Conservation (phyloP, 2,888 invertebrate species). For the Hirtodrosophila histrioides region DNA sequence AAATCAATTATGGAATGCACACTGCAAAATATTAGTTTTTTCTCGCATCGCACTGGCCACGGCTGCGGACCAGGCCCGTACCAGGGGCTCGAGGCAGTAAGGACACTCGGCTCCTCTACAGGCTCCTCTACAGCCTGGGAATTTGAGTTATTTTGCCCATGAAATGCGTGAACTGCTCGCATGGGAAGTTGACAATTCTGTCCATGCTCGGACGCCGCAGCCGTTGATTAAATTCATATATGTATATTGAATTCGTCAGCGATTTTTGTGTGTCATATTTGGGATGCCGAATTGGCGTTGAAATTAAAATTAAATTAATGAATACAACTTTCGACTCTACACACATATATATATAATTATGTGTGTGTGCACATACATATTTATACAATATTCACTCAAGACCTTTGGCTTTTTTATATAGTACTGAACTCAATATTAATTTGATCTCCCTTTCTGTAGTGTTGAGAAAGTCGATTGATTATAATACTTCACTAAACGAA, state of each 20-base stretch:
- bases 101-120: slow-evolving; percentile 31
- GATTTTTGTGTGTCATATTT: slow-evolving; percentile 62
- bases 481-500: no score
- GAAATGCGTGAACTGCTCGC: slow-evolving; percentile 81
- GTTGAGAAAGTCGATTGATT: no score
- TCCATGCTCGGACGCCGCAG: slow-evolving; percentile 25
- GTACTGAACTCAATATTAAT: no score
- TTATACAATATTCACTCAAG: neutral
- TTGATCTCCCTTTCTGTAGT: no score
- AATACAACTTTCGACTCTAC: slow-evolving; percentile 44
- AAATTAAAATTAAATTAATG: slow-evolving; percentile 78
- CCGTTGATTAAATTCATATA: slow-evolving; percentile 69
- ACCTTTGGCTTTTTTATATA: no score
- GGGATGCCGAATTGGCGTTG: slow-evolving; percentile 75
- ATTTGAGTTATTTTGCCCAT: slow-evolving; percentile 77
- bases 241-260: slow-evolving; percentile 52
- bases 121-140: slow-evolving; percentile 57
- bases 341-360: neutral
- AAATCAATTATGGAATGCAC: slow-evolving; percentile 84
- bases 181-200: slow-evolving; percentile 70
- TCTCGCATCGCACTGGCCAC: slow-evolving; percentile 45
- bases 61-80: slow-evolving; percentile 2
- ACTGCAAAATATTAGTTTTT: slow-evolving; percentile 81
- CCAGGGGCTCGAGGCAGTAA: slow-evolving; percentile 14
- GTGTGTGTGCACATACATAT: neutral